phyloP scores from a whole-genome alignment of 2,888 invertebrate species.

The Nesidiocoris tenuis region DNA sequence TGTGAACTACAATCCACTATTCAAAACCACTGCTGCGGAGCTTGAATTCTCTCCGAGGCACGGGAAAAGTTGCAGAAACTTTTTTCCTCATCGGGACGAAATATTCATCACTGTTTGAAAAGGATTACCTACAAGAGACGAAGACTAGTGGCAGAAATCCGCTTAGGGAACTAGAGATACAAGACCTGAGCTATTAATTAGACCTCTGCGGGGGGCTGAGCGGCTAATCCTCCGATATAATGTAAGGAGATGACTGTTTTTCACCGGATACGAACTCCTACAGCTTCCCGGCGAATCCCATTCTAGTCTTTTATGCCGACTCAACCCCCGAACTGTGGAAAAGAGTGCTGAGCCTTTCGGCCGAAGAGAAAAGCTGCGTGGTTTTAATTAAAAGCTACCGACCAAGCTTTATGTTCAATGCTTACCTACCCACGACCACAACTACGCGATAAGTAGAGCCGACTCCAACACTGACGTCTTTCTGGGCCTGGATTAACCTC shows the following conservation, averaged over 20 bases:
- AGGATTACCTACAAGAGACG: background rate
- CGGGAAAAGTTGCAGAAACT: background rate
- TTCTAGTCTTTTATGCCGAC: too few species aligned
- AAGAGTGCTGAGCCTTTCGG: background rate
- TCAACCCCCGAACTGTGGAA: too few species aligned
- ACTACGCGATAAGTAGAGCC: too few species aligned
- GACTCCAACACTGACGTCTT: too few species aligned
- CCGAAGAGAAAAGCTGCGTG: background rate
- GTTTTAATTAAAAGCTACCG: constrained; percentile 34
- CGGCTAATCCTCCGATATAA: constrained; percentile 11
- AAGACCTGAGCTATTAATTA: constrained; percentile 35
- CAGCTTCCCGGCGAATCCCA: constrained; percentile 22
- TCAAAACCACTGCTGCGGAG: too few species aligned
- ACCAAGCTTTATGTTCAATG: constrained; percentile 11
- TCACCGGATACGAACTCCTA: constrained; percentile 29
- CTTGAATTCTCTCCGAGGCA: too few species aligned
- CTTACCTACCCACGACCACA: too few species aligned
- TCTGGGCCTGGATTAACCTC: constrained; percentile 28
- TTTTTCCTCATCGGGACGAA: background rate
- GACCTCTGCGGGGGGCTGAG: constrained; percentile 5
- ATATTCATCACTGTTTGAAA: background rate
- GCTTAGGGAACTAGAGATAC: constrained; percentile 13
- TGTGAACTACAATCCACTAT: too few species aligned
- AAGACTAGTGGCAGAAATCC: too few species aligned
- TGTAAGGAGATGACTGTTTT: constrained; percentile 36